phyloP scores from a whole-genome alignment of 2,888 invertebrate species.

The Nudaria mundana region DNA sequence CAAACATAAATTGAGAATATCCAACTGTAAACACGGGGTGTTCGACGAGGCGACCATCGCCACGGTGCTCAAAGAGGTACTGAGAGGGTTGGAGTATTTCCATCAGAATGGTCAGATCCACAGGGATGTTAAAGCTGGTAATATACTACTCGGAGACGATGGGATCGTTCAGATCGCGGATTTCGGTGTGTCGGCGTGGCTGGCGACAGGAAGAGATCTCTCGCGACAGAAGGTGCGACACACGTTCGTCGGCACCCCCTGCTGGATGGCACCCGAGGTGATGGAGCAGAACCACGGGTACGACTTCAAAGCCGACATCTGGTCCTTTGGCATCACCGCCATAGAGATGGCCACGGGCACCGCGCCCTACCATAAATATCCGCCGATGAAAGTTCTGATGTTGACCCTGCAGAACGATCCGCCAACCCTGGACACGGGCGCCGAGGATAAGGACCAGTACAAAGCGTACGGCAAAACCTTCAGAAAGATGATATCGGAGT shows the following conservation, averaged over 20 bases:
- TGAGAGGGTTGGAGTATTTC: conserved; percentile 99
- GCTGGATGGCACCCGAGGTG: conserved; percentile 99
- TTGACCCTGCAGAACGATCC: conserved; percentile 99
- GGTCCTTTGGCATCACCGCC: conserved; percentile 96
- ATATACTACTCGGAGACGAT: conserved; percentile 98
- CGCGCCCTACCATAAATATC: conserved; percentile 99
- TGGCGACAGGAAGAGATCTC: conserved; percentile 97
- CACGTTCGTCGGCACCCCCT: conserved; percentile 99
- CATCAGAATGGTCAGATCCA: conserved; percentile 98
- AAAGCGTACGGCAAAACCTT: conserved; percentile 99
- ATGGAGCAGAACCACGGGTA: conserved; percentile 99
- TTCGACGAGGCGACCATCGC: conserved; percentile 99
- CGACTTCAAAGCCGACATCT: conserved; percentile 96
- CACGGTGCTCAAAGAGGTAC: conserved; percentile 96
- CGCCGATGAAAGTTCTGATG: conserved; percentile 99
- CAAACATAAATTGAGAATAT: conserved; percentile 95
- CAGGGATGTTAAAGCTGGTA: conserved; percentile 83
- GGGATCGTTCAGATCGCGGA: conserved; percentile 99
- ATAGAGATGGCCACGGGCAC: conserved; percentile 99
- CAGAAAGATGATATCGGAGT: conserved; percentile 98
- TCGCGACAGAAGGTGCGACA: conserved; percentile 98
- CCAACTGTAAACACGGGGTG: conserved; percentile 97
- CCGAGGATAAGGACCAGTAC: conserved; percentile 99
- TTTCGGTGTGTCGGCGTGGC: conserved; percentile 99
- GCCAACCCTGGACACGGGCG: conserved; percentile 96